phyloP scores from a whole-genome alignment of 2,113 vertebrate species.

The Parotia lawesii region DNA sequence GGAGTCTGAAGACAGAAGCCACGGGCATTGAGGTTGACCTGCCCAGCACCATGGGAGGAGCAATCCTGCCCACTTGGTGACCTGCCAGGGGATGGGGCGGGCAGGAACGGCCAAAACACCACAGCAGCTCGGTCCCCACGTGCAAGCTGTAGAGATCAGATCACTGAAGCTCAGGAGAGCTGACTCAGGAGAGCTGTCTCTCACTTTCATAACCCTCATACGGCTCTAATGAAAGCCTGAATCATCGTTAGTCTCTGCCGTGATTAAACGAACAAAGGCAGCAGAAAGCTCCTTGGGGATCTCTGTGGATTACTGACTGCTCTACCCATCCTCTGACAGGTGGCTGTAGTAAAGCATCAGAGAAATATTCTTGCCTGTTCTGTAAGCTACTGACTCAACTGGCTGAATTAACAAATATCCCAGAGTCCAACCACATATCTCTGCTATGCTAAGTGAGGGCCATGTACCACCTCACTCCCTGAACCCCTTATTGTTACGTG shows the following conservation, averaged over 20 bases:
- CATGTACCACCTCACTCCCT: rapidly evolving
- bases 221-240: rapidly evolving
- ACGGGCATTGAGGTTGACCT: rapidly evolving
- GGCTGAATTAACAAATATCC: not conserved
- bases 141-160: not conserved
- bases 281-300: not conserved
- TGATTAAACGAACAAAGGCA: not conserved
- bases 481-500: not conserved
- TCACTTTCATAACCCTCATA: not conserved
- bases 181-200: not conserved
- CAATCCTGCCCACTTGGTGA: rapidly evolving
- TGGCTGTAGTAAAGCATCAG: slow-evolving; percentile 45
- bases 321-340: slow-evolving; percentile 11
- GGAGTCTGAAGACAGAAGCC: not conserved
- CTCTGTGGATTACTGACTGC: not conserved
- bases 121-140: rapidly evolving
- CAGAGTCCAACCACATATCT: not conserved
- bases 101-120: rapidly evolving
- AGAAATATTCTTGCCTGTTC: not conserved
- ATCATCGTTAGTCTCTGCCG: rapidly evolving
- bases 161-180: not conserved
- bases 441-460: not conserved
- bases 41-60: rapidly evolving
- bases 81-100: not conserved
- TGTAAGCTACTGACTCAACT: not conserved